Evolutionary conservation across 1,140 invertebrate genomes (phyloP), one percentile per base, ranked within the genome.

Genomic region (Samia ricini): DNA sequence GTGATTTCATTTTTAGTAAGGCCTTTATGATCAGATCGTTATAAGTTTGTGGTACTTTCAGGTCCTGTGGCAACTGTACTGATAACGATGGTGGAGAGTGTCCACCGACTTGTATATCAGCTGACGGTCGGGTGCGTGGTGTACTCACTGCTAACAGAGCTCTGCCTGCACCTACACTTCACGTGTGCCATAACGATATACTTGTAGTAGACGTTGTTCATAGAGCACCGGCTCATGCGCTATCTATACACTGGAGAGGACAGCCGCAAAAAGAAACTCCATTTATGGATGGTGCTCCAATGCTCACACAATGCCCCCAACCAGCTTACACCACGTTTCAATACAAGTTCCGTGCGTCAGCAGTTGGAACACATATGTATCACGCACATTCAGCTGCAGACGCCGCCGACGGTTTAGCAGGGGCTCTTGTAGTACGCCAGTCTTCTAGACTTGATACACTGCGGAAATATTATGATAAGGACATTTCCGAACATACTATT

Each of bases 121-220:
- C 92, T 1, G 94, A 96, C 77, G 95, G 95, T 7, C 90, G 93
- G 15, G 84, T 92, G n/a, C 90, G 94, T 10, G 93, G 93, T 0
- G 92, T 97, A 2, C 91, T 96, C 18, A 93, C 95, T 0, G 95
- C 95, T 1, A 98, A 98, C 86, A 91, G 96, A 56, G 94, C 94
- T 82, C 81, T 97, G 15, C 97, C 97, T 2, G 97, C 96, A 0
- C 97, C 97, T 0, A 83, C 93, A 4, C 95, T 98, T 51, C 94
- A 97, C 90, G 96, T 98, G 2, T 98, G 96, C 69, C 93, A 97
- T 79, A 96, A 96, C 74, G 97, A 98, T 76, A 95, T 95, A 4
- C 87, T 98, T 4, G 93, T 97, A 0, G 94, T 97, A 0, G 95
- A 97, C 83, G 94, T 98, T 0, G 92, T 95, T 0, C 97, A 98